These are phyloP conservation scores for Pteromalus puparum DNA, from an alignment of 1,140 invertebrate genomes.

Conservation along the genomic window DNA sequence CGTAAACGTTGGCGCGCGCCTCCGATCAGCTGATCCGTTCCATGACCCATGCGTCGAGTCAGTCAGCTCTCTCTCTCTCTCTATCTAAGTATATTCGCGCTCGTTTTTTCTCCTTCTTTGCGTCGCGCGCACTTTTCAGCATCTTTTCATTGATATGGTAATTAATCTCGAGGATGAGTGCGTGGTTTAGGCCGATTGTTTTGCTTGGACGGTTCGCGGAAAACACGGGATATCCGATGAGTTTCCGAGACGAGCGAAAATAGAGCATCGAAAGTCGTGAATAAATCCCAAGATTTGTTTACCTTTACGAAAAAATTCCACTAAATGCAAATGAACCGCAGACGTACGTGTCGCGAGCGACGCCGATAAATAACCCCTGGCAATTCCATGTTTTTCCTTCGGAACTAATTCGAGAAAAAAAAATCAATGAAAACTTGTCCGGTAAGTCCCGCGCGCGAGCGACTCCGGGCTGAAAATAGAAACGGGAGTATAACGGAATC, in stretches of 20 bases:
- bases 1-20: constrained; percentile 74
- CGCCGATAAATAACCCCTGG: too few relatives aligned
- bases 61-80: constrained; percentile 53
- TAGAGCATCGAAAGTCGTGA: background rate
- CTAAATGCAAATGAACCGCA: too few relatives aligned
- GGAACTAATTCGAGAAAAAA: constrained; percentile 24
- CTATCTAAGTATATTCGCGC: constrained; percentile 3
- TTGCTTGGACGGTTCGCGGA: too few relatives aligned
- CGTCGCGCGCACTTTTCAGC: constrained; percentile 14
- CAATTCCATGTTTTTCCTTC: background rate
- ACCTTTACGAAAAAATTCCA: too few relatives aligned
- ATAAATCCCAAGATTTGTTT: too few relatives aligned
- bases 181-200: too few relatives aligned
- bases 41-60: constrained; percentile 65
- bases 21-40: constrained; percentile 76
- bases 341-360: too few relatives aligned
- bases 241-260: background rate
- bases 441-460: background rate
- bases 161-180: too few relatives aligned
- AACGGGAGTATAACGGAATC: constrained; percentile 49
- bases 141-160: background rate
- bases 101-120: constrained; percentile 52
- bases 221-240: background rate
- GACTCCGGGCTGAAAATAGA: constrained; percentile 44
- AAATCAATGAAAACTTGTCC: constrained; percentile 25